Percentiles rank a stretch among this genome's conserved stretches.
Evolutionary conservation across 2,113 vertebrate genomes (phyloP).

Genomic region (Sapajus apella): DNA sequence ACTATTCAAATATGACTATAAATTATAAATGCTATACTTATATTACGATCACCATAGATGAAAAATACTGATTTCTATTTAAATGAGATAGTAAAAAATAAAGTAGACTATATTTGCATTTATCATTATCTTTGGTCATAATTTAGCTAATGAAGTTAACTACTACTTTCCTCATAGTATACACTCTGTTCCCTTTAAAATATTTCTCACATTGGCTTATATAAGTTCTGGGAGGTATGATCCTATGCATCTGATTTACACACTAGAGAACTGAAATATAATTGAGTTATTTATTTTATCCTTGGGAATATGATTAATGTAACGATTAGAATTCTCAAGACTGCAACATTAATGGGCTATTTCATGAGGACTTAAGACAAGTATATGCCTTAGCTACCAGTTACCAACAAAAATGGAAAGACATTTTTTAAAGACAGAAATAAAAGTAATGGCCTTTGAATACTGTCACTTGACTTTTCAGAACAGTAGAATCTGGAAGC

Average conservation of each 20-base stretch:
- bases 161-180: background rate
- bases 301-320: conserved; percentile 66
- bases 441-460: background rate
- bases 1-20: background rate
- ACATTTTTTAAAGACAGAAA: conserved; percentile 57
- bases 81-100: background rate
- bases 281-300: conserved; percentile 75
- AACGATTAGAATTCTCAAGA: conserved; percentile 71
- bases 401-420: conserved; percentile 50
- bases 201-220: background rate
- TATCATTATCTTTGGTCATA: background rate
- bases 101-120: background rate
- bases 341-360: conserved; percentile 57
- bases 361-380: conserved; percentile 71
- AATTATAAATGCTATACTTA: background rate
- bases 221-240: conserved; percentile 42
- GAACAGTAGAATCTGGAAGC: conserved; percentile 75
- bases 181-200: background rate
- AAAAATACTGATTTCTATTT: background rate
- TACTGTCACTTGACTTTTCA: conserved; percentile 37
- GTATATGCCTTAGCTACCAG: background rate
- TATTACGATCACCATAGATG: background rate
- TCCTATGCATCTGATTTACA: conserved; percentile 56
- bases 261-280: conserved; percentile 39
- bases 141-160: background rate